phyloP scores from a whole-genome alignment of 2,888 invertebrate species.

The Graphium colonna region DNA sequence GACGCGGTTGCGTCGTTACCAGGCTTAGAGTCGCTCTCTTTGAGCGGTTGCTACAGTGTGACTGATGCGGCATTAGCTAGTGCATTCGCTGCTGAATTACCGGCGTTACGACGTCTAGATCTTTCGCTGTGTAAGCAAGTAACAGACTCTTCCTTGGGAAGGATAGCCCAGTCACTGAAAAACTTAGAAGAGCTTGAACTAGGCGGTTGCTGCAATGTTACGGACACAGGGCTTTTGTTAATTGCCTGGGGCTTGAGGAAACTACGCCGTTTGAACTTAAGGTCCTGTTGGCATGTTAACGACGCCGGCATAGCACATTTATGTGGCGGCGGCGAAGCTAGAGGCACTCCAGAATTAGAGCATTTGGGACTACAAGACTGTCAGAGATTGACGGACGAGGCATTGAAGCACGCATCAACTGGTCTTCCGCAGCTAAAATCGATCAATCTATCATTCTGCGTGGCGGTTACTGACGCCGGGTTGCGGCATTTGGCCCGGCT shows the following conservation, averaged over 20 bases:
- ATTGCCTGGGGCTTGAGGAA: conserved; percentile 94
- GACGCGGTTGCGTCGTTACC: conserved; percentile 93
- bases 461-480: conserved; percentile 95
- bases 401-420: conserved; percentile 90
- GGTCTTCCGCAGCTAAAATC: conserved; percentile 90
- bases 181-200: conserved; percentile 93
- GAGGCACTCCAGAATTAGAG: conserved; percentile 90
- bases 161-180: conserved; percentile 91
- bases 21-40: conserved; percentile 91
- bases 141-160: conserved; percentile 92
- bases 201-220: conserved; percentile 95
- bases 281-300: conserved; percentile 95
- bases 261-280: conserved; percentile 89
- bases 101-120: conserved; percentile 89
- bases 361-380: conserved; percentile 95
- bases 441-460: conserved; percentile 96
- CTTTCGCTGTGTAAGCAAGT: conserved; percentile 96
- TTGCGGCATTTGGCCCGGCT: conserved; percentile 92
- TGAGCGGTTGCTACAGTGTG: conserved; percentile 96
- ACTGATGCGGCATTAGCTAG: conserved; percentile 91
- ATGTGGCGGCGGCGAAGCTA: conserved; percentile 86
- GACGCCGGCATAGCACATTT: conserved; percentile 94
- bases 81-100: conserved; percentile 88
- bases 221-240: conserved; percentile 91
- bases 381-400: conserved; percentile 95